phyloP scores from a whole-genome alignment of 2,113 vertebrate genomes.

The Notarius lentiginosus region DNA sequence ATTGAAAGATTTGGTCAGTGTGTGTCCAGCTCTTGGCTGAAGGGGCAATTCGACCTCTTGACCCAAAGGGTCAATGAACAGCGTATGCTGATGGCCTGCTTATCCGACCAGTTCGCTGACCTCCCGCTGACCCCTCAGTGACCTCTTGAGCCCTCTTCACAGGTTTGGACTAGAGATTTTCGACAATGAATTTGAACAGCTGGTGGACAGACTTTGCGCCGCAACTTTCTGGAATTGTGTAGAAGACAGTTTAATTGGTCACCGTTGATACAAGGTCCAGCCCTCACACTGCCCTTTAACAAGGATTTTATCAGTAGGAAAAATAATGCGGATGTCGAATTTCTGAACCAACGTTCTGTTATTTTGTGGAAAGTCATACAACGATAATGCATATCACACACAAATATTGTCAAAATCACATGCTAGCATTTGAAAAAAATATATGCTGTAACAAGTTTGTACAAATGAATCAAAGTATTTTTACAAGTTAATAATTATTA shows the following conservation, averaged over 20 bases:
- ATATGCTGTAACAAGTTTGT: neutral
- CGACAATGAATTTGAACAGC: constrained; percentile 84
- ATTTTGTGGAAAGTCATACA: neutral
- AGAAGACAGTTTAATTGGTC: constrained; percentile 62
- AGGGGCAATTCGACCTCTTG: constrained; percentile 90
- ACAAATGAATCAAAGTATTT: neutral
- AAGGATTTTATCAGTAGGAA: neutral
- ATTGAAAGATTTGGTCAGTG: constrained; percentile 74
- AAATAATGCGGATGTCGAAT: neutral
- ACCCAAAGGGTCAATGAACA: constrained; percentile 89
- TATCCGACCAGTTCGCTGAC: constrained; percentile 67
- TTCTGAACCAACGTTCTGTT: neutral
- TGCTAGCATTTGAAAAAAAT: neutral
- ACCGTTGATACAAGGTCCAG: constrained; percentile 59
- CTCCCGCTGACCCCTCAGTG: constrained; percentile 55
- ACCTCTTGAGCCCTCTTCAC: constrained; percentile 70
- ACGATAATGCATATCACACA: too few relatives aligned
- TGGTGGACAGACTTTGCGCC: constrained; percentile 78
- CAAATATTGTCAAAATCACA: neutral
- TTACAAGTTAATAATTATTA: neutral
- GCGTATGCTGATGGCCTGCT: constrained; percentile 87
- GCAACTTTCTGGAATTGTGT: constrained; percentile 81
- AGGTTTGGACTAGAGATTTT: constrained; percentile 80
- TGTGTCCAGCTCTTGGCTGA: constrained; percentile 85
- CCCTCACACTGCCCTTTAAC: neutral